Evolutionary conservation across 2,113 vertebrate genomes (phyloP), one percentile per base, ranked within the genome.

Genomic region (Platanista minor): DNA sequence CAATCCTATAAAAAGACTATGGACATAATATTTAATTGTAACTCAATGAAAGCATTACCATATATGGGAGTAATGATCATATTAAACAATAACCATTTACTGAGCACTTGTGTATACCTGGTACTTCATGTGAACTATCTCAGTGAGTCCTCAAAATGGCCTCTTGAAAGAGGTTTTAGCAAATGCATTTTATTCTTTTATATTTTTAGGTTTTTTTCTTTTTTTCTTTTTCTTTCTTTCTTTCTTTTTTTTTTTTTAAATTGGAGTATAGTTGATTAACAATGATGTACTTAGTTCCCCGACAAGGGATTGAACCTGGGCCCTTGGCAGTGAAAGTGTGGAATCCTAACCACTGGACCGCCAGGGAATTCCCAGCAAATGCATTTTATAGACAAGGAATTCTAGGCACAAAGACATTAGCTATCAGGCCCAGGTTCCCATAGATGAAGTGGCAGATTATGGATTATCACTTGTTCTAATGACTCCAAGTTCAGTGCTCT

Each of bases 11-110:
- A 77, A 78, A 96, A 89, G 7, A 57, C 43, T 49, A 54, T 74
- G 43, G 6, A 7, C 3, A 69, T 89, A 91, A 23, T 95, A 69
- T 95, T 94, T 95, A 94, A 74, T 54, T 87, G 25, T 87, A 83
- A 75, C 18, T 88, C 25, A 94, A 27, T 64, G 31, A 78, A 96
- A 33, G 15, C 5, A 86, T 94, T 89, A n/a, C 9, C 36, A 72
- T 41, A 64, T 61, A 57, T 57, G 52, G 31, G 20, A 80, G 4
- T 93, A 85, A 71, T 94, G 29, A 95, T 92, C 31, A 69, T 82
- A 77, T 52, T 81, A 81, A 92, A 71, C 15, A 59, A 77, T 86
- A 84, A n/a, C 7, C 13, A 85, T 84, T 92, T 95, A 71, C 82
- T 91, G 61, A 93, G 5, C n/a, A 91, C 80, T 52, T 81, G 27